phyloP scores from a whole-genome alignment of 1,140 invertebrate genomes.

The Portunus trituberculatus region DNA sequence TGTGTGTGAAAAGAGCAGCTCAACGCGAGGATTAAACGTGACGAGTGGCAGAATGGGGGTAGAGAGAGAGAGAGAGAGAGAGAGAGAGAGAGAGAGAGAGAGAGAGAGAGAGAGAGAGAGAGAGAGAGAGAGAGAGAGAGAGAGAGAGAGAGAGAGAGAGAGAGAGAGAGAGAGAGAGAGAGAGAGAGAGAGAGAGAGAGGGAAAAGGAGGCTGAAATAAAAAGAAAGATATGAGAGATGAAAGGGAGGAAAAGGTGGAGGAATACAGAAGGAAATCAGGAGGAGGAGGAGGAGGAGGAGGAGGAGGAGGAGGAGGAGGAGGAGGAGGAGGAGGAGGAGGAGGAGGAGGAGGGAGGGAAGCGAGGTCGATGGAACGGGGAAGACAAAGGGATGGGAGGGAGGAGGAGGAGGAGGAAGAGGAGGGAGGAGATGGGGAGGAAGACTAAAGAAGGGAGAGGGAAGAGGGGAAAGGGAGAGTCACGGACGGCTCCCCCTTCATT shows the following conservation, averaged over 20 bases:
- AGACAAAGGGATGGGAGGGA: too few species aligned
- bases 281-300: background rate
- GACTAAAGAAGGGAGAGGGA: background rate
- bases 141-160: conserved; percentile 8
- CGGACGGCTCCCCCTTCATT: too few species aligned
- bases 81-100: background rate
- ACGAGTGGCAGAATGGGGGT: background rate
- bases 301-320: too few species aligned
- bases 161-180: background rate
- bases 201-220: background rate
- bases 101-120: background rate
- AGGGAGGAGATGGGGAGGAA: background rate
- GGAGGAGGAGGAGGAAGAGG: background rate
- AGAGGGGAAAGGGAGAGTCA: background rate
- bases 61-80: background rate
- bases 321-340: too few species aligned
- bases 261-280: too few species aligned
- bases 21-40: background rate
- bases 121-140: background rate
- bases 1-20: background rate
- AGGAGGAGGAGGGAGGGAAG: background rate
- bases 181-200: background rate
- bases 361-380: background rate
- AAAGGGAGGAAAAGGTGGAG: background rate
- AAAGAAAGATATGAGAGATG: too few species aligned